Base-by-base conservation (phyloP, 1,140 invertebrate species). In the Pectinophora gossypiella region DNA sequence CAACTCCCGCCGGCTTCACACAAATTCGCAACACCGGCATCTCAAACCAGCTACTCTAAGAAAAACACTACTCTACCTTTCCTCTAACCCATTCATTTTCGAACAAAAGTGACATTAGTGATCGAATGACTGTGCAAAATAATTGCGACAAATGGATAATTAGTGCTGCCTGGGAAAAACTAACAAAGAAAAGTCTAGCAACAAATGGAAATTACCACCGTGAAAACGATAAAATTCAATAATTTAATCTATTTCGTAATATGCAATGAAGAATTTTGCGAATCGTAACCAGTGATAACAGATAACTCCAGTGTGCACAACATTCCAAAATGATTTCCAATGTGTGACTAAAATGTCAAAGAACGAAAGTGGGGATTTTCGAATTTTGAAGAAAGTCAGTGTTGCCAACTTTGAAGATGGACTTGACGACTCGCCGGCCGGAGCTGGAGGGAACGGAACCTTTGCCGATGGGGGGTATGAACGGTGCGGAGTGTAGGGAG, bases 381-480 rank as follows among this genome's bases (percentile, higher is more conserved):
- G 16, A 20, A 21, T 7, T 44, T 44, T 13, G 42, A 50, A 42
- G 4, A n/a, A 2, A 27, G 38, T 20, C 19, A 62, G 56, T 61
- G 51, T 51, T 46, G 48, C 40, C 48, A 48, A 46, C 48, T 58
- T 59, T 52, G 58, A 79, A 76, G 55, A 86, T 86, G 83, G 83
- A 86, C 74, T 69, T 86, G 68, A 86, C 83, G 7, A 85, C 79
- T 42, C 74, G 80, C 32, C 72, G 83, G 9, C 70, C 63, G 51
- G 79, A 82, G 3, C 19, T 51, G 42, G 76, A 76, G 43, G 67
- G 62, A 38, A 40, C 51, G 40, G 19, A 54, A 0, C 51, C 46
- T 19, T 61, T 51, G 19, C 50, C 43, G 19, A 61, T 52, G 18
- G 59, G 64, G 22, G 56, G 51, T 43, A 7, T 61, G 44, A 78